phyloP scores from a whole-genome alignment of 2,113 vertebrate species.

The Laticauda colubrina region DNA sequence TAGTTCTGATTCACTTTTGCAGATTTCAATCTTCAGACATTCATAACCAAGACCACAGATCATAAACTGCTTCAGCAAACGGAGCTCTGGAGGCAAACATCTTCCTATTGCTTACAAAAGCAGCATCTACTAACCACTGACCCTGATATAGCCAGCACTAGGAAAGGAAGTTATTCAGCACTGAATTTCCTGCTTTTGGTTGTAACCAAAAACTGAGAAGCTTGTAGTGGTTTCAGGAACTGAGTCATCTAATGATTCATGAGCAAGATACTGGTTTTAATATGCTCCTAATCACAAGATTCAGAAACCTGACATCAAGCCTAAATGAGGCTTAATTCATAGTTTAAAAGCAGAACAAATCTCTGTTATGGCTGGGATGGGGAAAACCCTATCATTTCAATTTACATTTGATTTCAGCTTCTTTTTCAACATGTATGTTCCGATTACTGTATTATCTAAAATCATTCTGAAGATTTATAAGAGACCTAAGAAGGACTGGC shows the following conservation, averaged over 20 bases:
- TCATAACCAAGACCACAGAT: constrained; percentile 86
- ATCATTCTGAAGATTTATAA: background rate
- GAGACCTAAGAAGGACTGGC: background rate
- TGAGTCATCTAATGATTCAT: constrained; percentile 95
- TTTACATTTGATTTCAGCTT: background rate
- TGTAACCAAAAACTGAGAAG: constrained; percentile 87
- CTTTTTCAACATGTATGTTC: background rate
- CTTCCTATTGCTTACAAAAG: constrained; percentile 81
- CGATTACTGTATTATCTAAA: background rate
- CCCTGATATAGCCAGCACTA: constrained; percentile 74
- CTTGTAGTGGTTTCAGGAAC: constrained; percentile 94
- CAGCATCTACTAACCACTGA: constrained; percentile 78
- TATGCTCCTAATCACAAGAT: constrained; percentile 78
- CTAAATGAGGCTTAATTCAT: constrained; percentile 52
- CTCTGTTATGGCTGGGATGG: background rate
- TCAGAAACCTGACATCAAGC: constrained; percentile 68
- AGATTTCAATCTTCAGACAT: constrained; percentile 72
- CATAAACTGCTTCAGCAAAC: constrained; percentile 87
- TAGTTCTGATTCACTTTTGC: constrained; percentile 55
- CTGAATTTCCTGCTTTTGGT: constrained; percentile 93
- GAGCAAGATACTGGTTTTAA: constrained; percentile 84
- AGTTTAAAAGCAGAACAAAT: constrained; percentile 48
- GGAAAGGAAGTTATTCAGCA: constrained; percentile 96
- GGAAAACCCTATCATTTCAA: constrained; percentile 31
- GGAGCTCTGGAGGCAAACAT: constrained; percentile 76